Evolutionary conservation across 64 coral and sea anemone genomes (phyloP).

Genomic region (Stylophora pistillata): DNA sequence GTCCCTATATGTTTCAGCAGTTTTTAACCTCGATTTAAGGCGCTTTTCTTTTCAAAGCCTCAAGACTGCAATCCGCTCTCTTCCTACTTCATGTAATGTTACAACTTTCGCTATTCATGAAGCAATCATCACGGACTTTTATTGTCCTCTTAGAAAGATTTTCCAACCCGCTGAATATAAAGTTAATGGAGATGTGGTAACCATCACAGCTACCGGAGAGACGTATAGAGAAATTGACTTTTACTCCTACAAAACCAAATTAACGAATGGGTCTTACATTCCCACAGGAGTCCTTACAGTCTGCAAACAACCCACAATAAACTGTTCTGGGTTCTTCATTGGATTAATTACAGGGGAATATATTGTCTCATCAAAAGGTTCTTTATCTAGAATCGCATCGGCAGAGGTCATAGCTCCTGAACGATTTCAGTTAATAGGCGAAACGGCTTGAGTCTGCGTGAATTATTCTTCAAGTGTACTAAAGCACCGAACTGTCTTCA

Average conservation of each 20-base stretch:
- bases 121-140: no score
- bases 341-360: conserved; percentile 15
- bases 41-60: neutral
- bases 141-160: neutral
- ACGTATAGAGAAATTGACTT: neutral
- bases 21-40: neutral
- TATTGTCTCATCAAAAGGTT: conserved; percentile 31
- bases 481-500: neutral
- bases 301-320: conserved; percentile 10
- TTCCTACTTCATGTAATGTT: neutral
- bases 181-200: neutral
- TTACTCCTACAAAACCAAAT: conserved; percentile 9
- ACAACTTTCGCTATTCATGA: no score
- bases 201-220: conserved; percentile 28
- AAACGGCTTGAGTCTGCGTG: neutral
- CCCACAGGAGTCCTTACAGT: neutral
- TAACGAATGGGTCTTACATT: neutral
- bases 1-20: neutral
- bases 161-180: neutral
- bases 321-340: conserved; percentile 21
- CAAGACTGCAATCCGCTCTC: neutral
- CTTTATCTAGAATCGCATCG: conserved; percentile 22
- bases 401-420: neutral
- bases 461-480: neutral
- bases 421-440: neutral